Evolutionary conservation across 1,140 invertebrate genomes (phyloP), one percentile per base, ranked within the genome.

Genomic region (Reticulitermes speratus): DNA sequence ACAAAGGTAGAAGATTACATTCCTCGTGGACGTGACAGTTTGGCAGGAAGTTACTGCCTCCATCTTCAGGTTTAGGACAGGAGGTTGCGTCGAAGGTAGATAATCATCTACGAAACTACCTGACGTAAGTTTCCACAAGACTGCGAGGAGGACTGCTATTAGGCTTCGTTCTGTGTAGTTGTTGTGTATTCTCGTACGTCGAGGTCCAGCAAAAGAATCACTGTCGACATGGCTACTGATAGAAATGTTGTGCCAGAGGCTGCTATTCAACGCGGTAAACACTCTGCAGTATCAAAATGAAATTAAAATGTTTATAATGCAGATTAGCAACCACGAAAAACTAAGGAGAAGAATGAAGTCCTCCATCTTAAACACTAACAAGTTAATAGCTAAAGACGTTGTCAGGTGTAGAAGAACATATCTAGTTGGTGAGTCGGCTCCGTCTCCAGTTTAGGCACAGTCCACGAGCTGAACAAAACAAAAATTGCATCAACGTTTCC

Each of bases 271-370:
- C 65, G n/a, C 65, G 1, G 52, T 55, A 55, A 21, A 25, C 14
- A 8, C 3, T 30, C 12, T 30, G n/a, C n/a, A 14, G n/a, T 75
- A n/a, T 75, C 65, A 75, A 14, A 75, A 9, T 30, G 30, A 30
- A 75, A 75, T 75, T 75, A 75, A 75, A 75, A 75, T 75, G 65
- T 75, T 25, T 75, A 30, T 75, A 59, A 75, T 75, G 65, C 65
- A 75, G 65, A 75, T 75, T 75, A 75, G n/a, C 25, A 75, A 25
- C n/a, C 25, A 75, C 25, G 25, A 75, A 75, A 30, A 75, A 75
- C 65, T 75, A 23, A 59, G 38, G 38, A 25, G 7, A 75, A 6
- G 65, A 75, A 75, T 75, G 65, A 75, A 75, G 65, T 75, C 65
- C n/a, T 75, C 65, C n/a, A 30, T 12, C 59, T 65, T 65, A 65